A percentile compares a stretch with the other conserved stretches of the same genome.
Conservation (phyloP, 2,888 invertebrate genomes). For the Drosophila lacicola region DNA sequence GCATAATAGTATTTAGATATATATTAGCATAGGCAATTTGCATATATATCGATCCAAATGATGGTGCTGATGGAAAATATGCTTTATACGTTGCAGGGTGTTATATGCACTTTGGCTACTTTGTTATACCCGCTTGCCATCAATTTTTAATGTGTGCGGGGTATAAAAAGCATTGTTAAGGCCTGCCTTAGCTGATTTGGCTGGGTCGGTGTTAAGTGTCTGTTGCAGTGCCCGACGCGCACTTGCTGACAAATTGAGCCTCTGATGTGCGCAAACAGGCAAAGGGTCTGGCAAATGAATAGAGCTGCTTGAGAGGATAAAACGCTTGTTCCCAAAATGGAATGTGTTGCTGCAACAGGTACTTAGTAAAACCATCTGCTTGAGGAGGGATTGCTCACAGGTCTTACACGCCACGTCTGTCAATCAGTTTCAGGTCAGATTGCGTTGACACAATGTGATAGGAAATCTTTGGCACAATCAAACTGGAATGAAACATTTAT, state of each 20-base stretch:
- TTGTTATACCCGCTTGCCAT: neutral
- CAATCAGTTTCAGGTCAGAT: neutral
- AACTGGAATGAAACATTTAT: neutral
- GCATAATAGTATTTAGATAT: neutral
- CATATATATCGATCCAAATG: neutral
- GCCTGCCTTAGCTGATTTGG: conserved; percentile 42
- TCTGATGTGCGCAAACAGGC: conserved; percentile 33
- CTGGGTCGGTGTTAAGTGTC: conserved; percentile 42
- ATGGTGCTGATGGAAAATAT: neutral
- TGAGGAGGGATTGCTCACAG: neutral
- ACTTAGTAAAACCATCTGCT: neutral
- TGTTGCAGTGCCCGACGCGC: conserved; percentile 56
- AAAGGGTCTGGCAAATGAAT: conserved; percentile 48
- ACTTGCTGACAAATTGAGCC: conserved; percentile 70
- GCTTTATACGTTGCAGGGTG: neutral
- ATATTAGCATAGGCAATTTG: neutral
- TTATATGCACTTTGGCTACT: neutral
- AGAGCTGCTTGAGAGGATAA: conserved; percentile 34
- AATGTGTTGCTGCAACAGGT: conserved; percentile 40
- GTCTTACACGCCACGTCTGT: neutral
- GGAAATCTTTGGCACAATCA: neutral
- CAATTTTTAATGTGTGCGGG: conserved; percentile 4
- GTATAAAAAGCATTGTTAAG: conserved; percentile 35
- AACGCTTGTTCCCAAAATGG: neutral
- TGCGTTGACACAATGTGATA: no score